Evolutionary conservation across 30 jellyfish, hydroid and myxozoan species (phyloP).

Genomic region (Haliclystus octoradiatus): DNA sequence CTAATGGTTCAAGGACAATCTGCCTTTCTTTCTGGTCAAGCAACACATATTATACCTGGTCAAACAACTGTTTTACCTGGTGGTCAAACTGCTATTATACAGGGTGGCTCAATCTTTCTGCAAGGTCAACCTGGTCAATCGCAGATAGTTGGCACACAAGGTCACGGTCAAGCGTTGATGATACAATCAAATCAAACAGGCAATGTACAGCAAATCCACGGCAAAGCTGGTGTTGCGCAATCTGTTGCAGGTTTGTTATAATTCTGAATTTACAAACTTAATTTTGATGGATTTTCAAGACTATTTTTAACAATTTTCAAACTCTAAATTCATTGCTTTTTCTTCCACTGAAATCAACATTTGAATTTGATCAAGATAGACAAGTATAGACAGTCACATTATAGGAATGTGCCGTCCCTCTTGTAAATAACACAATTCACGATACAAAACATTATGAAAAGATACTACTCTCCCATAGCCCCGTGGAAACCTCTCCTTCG

Average conservation of each 20-base stretch:
- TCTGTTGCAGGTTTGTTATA: neutral
- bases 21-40: constrained; percentile 93
- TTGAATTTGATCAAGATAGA: too few species aligned
- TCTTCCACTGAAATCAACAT: too few species aligned
- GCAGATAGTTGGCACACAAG: constrained; percentile 52
- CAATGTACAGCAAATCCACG: neutral
- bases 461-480: too few species aligned
- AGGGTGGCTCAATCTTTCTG: constrained; percentile 85
- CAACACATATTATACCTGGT: constrained; percentile 88
- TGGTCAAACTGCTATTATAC: constrained; percentile 93
- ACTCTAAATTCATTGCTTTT: too few species aligned
- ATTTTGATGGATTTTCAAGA: too few species aligned
- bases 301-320: too few species aligned
- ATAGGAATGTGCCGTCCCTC: too few species aligned
- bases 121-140: constrained; percentile 98
- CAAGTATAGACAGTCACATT: too few species aligned
- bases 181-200: constrained; percentile 63
- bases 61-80: constrained; percentile 80
- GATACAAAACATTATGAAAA: too few species aligned
- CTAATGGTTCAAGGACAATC: constrained; percentile 97
- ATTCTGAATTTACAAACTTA: too few species aligned
- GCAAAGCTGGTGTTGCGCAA: neutral
- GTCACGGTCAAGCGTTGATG: constrained; percentile 96
- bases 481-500: too few species aligned
- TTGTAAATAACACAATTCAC: too few species aligned